Conservation (phyloP, 2,888 invertebrate species). For the Aphidoletes aphidimyza region DNA sequence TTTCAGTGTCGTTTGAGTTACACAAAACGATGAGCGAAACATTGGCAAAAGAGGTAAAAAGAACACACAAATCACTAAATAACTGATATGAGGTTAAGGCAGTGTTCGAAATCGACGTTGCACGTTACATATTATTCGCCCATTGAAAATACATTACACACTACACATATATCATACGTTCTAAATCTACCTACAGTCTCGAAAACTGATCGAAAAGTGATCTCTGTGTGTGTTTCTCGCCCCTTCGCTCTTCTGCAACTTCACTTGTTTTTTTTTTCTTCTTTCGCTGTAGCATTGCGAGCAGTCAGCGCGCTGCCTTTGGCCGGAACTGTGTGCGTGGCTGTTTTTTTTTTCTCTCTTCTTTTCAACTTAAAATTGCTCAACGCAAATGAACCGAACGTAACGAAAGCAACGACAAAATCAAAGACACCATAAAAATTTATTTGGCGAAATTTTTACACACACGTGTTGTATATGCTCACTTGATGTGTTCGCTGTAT, state of each 20-base stretch:
- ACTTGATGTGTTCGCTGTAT: not conserved
- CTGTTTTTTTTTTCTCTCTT: not conserved
- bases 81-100: slow-evolving; percentile 41
- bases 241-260: no score
- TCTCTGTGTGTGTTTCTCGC: no score
- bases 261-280: no score
- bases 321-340: not conserved
- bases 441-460: not conserved
- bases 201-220: not conserved
- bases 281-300: no score
- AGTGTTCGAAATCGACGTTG: not conserved
- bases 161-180: not conserved
- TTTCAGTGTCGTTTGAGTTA: not conserved
- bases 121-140: slow-evolving; percentile 46
- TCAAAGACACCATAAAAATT: slow-evolving; percentile 3
- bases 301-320: no score
- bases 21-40: not conserved
- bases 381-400: slow-evolving; percentile 2
- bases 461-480: not conserved
- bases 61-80: slow-evolving; percentile 49
- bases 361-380: not conserved
- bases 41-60: slow-evolving; percentile 24
- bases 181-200: slow-evolving; percentile 30
- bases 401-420: slow-evolving; percentile 12
- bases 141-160: slow-evolving; percentile 41